Percentiles rank a stretch among this genome's conserved stretches.
Conservation (phyloP, 2,113 vertebrate species). For the Pandion haliaetus region DNA sequence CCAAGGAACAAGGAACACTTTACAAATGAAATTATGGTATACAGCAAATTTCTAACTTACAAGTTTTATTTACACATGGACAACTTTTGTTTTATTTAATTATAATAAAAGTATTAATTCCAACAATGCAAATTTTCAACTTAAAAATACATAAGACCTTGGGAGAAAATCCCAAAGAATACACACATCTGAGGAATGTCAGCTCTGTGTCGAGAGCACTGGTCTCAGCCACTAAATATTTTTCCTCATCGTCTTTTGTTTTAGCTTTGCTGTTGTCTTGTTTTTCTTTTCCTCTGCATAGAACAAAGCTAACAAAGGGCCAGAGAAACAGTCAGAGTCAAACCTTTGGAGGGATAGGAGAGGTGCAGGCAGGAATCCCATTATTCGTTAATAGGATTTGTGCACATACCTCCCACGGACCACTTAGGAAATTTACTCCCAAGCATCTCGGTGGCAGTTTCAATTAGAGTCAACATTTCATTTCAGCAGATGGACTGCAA, state of each 20-base stretch:
- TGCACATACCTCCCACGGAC: not conserved
- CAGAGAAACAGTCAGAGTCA: constrained; percentile 35
- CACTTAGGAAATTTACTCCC: constrained; percentile 52
- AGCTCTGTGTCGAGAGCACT: constrained; percentile 47
- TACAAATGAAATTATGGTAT: constrained; percentile 34
- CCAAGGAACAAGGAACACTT: not conserved
- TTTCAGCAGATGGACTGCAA: constrained; percentile 56
- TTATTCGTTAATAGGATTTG: constrained; percentile 64
- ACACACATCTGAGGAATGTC: constrained; percentile 60
- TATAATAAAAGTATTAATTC: constrained; percentile 62
- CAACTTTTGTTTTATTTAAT: constrained; percentile 58
- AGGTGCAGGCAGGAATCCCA: constrained; percentile 34
- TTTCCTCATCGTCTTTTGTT: constrained; percentile 25
- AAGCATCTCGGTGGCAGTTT: constrained; percentile 38
- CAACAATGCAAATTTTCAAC: constrained; percentile 37
- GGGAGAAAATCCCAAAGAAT: constrained; percentile 65
- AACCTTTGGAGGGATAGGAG: not conserved
- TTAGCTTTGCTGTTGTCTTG: constrained; percentile 20
- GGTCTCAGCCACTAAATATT: constrained; percentile 41
- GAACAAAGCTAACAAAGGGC: constrained; percentile 19
- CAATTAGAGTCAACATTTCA: constrained; percentile 42
- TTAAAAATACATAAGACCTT: constrained; percentile 59
- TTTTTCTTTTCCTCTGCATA: constrained; percentile 15
- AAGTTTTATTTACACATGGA: constrained; percentile 56
- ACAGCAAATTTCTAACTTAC: constrained; percentile 35